Evolutionary conservation across 2,888 invertebrate genomes (phyloP).

Genomic region (Dryococelus australis): DNA sequence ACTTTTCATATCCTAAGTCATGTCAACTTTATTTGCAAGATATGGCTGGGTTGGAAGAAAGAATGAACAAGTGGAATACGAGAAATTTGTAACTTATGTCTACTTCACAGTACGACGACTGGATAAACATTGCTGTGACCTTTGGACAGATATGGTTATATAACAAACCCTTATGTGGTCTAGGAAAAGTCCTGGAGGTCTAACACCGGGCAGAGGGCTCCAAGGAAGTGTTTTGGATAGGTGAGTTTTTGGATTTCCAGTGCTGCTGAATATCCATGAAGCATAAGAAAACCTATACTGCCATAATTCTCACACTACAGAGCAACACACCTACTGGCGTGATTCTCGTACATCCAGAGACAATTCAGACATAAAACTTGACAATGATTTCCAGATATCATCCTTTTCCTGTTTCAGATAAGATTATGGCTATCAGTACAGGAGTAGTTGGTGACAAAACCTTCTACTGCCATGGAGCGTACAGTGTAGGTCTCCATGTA

Average conservation of each 20-base stretch:
- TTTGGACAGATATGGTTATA: slow-evolving; percentile 30
- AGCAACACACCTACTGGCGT: not conserved
- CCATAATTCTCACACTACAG: not conserved
- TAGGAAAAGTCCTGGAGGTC: slow-evolving; percentile 1
- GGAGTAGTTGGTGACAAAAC: slow-evolving; percentile 22
- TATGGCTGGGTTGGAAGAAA: too few species aligned
- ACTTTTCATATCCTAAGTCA: not conserved
- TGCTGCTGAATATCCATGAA: not conserved
- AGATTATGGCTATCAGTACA: not conserved
- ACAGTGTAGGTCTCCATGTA: too few species aligned
- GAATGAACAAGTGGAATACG: too few species aligned
- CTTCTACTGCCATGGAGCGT: not conserved
- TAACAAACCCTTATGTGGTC: slow-evolving; percentile 16
- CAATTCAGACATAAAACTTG: not conserved
- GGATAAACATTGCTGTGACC: not conserved
- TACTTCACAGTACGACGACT: not conserved
- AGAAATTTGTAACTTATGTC: too few species aligned
- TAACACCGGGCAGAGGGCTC: slow-evolving; percentile 23
- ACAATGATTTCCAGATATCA: not conserved
- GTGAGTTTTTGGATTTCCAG: not conserved
- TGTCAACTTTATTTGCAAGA: too few species aligned
- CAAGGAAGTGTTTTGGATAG: not conserved
- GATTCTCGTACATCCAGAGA: slow-evolving; percentile 8
- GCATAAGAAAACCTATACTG: slow-evolving; percentile 11
- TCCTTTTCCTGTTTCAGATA: slow-evolving; percentile 16